A percentile compares a stretch with the other conserved stretches of the same genome.
Evolutionary conservation across 2,113 vertebrate genomes (phyloP).

Genomic region (Labrus mixtus): DNA sequence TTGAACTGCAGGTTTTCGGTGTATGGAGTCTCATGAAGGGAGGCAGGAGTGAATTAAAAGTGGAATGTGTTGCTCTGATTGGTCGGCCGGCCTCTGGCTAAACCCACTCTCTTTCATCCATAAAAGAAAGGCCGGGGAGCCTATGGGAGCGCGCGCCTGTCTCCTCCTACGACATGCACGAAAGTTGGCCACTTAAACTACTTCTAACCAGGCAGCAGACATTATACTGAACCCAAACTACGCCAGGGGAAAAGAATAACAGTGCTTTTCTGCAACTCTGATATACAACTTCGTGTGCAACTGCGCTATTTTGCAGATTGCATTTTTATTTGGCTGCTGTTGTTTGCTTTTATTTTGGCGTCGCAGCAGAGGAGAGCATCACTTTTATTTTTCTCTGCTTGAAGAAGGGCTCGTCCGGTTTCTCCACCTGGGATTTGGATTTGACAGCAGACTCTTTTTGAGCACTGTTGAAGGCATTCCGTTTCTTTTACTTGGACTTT

Average conservation of each 20-base stretch:
- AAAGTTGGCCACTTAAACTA: slow-evolving; percentile 88
- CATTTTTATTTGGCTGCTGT: slow-evolving; percentile 25
- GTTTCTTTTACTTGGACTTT: slow-evolving; percentile 69
- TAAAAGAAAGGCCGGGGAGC: slow-evolving; percentile 89
- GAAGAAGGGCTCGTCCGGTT: slow-evolving; percentile 71
- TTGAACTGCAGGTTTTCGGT: slow-evolving; percentile 31
- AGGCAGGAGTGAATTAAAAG: slow-evolving; percentile 74
- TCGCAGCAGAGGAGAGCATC: slow-evolving; percentile 59
- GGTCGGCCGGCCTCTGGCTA: slow-evolving; percentile 80
- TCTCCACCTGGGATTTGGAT: slow-evolving; percentile 78
- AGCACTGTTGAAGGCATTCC: slow-evolving; percentile 56
- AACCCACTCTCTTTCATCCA: slow-evolving; percentile 88
- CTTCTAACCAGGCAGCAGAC: slow-evolving; percentile 85
- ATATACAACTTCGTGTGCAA: slow-evolving; percentile 33
- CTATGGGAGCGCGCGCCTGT: slow-evolving; percentile 86
- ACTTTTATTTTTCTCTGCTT: slow-evolving; percentile 46
- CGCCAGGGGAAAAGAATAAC: slow-evolving; percentile 74
- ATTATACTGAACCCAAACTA: slow-evolving; percentile 80
- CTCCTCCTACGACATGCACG: slow-evolving; percentile 83
- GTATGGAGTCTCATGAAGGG: slow-evolving; percentile 50
- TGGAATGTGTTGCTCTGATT: slow-evolving; percentile 80
- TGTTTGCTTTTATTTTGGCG: slow-evolving; percentile 27
- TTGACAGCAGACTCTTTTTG: slow-evolving; percentile 63
- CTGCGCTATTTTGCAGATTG: slow-evolving; percentile 39
- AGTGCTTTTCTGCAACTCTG: slow-evolving; percentile 43